Evolutionary conservation across 2,113 vertebrate species (phyloP).

Genomic region (Myocastor coypus): DNA sequence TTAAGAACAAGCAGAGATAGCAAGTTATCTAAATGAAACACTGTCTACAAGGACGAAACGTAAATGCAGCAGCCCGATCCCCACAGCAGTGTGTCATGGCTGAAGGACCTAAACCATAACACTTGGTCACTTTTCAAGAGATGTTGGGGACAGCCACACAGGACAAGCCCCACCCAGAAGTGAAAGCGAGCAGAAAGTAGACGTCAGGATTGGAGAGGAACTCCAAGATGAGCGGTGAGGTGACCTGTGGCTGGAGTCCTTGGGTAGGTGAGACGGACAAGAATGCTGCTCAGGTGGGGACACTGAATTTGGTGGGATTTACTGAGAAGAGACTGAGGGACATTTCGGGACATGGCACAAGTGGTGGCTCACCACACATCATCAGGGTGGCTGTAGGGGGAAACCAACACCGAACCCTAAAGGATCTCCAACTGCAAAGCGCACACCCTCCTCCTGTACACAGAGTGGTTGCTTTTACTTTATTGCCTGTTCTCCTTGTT

Average conservation of each 20-base stretch:
- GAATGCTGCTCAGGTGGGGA: not conserved
- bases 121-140: not conserved
- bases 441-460: fast-evolving
- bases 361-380: not conserved
- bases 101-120: not conserved
- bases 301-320: not conserved
- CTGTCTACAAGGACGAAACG: not conserved
- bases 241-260: fast-evolving
- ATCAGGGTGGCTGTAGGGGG: not conserved
- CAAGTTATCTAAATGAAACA: not conserved
- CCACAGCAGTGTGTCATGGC: fast-evolving
- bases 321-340: not conserved
- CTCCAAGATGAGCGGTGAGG: not conserved
- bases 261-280: not conserved
- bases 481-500: not conserved
- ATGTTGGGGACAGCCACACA: fast-evolving
- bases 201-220: fast-evolving
- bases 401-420: fast-evolving
- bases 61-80: not conserved
- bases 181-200: not conserved
- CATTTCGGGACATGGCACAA: not conserved
- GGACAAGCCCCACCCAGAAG: fast-evolving
- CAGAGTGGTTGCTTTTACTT: not conserved
- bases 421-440: not conserved
- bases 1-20: not conserved